Base-by-base conservation (phyloP, 2,113 vertebrate genomes). In the Trichomycterus rosablanca region DNA sequence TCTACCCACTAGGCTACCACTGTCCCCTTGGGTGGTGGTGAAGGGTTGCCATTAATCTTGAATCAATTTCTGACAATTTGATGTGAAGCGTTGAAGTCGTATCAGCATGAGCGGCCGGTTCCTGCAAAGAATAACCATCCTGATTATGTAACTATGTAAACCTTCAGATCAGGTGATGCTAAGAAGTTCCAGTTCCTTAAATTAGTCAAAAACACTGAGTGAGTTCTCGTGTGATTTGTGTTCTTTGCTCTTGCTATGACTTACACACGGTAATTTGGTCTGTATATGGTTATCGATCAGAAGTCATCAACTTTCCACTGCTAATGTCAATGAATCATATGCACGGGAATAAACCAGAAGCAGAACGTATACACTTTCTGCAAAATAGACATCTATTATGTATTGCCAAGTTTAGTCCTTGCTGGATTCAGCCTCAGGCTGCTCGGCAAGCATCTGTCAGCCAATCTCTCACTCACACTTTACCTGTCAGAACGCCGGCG, bases 381-480 rank as follows among this genome's bases (percentile, higher is more conserved):
- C 39, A 39, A 44, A 2, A 7, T 16, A 39, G 10, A 9, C 56
- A 26, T 46, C 51, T 28, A 48, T 22, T 49, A 14, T 37, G 10
- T 61, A 45, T 19, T 2, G 4, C n/a, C 9, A 5, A 32, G 23
- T 30, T 55, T 35, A 44, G 39, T 39, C 46, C 40, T 63, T 53
- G 19, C 62, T 60, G 16, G 45, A 65, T 73, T 51, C 37, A 23
- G 62, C 66, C 57, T 57, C n/a, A 32, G 46, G 60, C 56, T 68
- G 45, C 49, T 30, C 54, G 23, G 18, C 26, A 55, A 51, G 52
- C 5, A 5, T 55, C 34, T 56, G 66, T 67, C 63, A 61, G 59
- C 63, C 69, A 62, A 72, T 77, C 69, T 69, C 63, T 74, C 63
- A 72, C 59, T 71, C 70, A 50, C 63, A 68, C 70, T 62, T 59